Evolutionary conservation across 2,888 invertebrate species (phyloP).

Genomic region (Tenthredo mesomela): DNA sequence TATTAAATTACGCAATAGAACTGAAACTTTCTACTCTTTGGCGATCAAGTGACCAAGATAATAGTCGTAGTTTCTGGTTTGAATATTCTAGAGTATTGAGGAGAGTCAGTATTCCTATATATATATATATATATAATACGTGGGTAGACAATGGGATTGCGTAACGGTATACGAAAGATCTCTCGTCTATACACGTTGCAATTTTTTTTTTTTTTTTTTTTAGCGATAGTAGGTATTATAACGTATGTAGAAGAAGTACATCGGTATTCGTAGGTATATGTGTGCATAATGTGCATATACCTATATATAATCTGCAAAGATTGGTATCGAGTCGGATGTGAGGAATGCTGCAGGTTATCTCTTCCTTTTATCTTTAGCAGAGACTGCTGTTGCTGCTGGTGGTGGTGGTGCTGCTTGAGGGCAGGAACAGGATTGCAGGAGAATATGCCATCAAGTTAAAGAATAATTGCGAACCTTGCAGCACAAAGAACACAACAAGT

Average conservation of each 20-base stretch:
- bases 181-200: neutral
- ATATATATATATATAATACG: neutral
- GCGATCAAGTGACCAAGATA: conserved; percentile 10
- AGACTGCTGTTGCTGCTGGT: neutral
- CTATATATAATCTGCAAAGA: neutral
- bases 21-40: neutral
- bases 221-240: neutral
- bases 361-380: neutral
- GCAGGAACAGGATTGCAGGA: neutral
- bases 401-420: neutral
- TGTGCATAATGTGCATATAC: neutral
- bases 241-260: neutral
- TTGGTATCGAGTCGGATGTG: conserved; percentile 9
- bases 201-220: neutral
- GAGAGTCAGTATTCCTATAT: neutral
- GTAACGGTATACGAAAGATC: neutral
- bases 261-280: neutral
- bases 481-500: neutral
- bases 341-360: conserved; percentile 34
- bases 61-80: neutral
- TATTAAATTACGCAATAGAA: neutral
- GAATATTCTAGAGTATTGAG: neutral
- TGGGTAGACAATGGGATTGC: conserved; percentile 17
- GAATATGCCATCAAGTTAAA: neutral
- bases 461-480: neutral